Evolutionary conservation across 2,113 vertebrate genomes (phyloP), one percentile per base, ranked within the genome.

Genomic region (Haemorhous mexicanus): DNA sequence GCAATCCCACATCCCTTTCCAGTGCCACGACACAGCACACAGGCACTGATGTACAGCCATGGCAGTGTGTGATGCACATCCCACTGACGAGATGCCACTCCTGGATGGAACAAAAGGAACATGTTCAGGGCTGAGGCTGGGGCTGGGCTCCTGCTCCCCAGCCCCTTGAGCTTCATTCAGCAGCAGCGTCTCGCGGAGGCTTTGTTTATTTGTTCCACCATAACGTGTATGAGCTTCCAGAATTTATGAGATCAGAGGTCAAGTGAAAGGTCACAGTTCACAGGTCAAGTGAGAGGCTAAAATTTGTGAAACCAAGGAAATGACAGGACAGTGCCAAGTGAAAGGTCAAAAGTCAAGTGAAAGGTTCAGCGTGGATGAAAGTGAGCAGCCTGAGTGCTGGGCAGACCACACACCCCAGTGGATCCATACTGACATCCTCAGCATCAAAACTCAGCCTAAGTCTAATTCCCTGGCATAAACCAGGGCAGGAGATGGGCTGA

Each of bases 301-400:
- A 98, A 98, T 98, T 98, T 98, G 97, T 89, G 81, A 98, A 98
- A 94, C 97, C 96, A 95, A 98, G 98, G 97, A 98, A 98, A 97
- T 97, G 97, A 97, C 96, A 97, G 97, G 97, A 98, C 94, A 98
- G 96, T 97, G 96, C 97, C 98, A 98, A 97, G 97, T 94, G 96
- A 97, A 98, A 98, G 97, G 98, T 97, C 98, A 97, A 91, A 98
- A 96, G 97, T 97, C 98, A 98, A 98, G 97, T 97, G 98, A 98
- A 97, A 96, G 97, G 96, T 95, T 90, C 94, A 84, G 55, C 0
- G 3, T 66, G 94, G 97, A 97, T 98, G 97, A 98, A 97, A 98
- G 97, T 92, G 95, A 97, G 95, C 87, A 80, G 90, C 75, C 86
- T 94, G 89, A 39, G 9, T 1, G 84, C 75, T 9, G 8, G 92